Evolutionary conservation across 1,140 invertebrate genomes (phyloP).

Genomic region (Pogonus chalceus): DNA sequence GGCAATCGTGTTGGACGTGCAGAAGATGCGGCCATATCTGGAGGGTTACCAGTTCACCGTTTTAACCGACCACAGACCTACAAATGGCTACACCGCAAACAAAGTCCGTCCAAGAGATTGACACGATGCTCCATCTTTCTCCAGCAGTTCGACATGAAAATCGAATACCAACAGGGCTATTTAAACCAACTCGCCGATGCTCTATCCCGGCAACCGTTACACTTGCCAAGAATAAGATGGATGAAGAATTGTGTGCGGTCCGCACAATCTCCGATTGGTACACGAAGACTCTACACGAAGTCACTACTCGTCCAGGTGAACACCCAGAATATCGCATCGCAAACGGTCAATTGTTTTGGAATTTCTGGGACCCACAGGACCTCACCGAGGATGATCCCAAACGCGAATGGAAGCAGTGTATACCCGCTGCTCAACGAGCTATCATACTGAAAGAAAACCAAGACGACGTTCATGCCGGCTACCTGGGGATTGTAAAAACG

Average conservation of each 20-base stretch:
- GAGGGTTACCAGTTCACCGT: slow-evolving; percentile 31
- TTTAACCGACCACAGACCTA: slow-evolving; percentile 34
- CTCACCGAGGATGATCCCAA: slow-evolving; percentile 5
- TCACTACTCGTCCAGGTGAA: slow-evolving; percentile 12
- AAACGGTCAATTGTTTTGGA: slow-evolving; percentile 23
- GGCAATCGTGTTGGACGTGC: slow-evolving; percentile 31
- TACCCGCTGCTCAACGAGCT: slow-evolving; percentile 8
- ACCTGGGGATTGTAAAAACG: slow-evolving; percentile 22
- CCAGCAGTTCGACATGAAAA: slow-evolving; percentile 17
- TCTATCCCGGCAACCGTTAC: slow-evolving; percentile 15
- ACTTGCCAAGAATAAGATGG: no score
- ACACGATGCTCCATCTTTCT: slow-evolving; percentile 20
- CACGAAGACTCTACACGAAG: no score
- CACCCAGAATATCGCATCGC: slow-evolving; percentile 16
- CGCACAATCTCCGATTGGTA: not conserved
- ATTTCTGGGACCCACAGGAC: slow-evolving; percentile 15
- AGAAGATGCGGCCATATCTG: slow-evolving; percentile 30
- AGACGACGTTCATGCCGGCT: slow-evolving; percentile 17
- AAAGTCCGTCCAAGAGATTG: slow-evolving; percentile 22
- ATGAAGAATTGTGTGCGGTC: not conserved
- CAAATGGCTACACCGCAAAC: slow-evolving; percentile 30
- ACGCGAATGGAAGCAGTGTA: slow-evolving; percentile 13
- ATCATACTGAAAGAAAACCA: slow-evolving; percentile 18
- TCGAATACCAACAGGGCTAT: slow-evolving; percentile 20
- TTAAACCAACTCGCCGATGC: slow-evolving; percentile 21